Evolutionary conservation across 2,888 invertebrate genomes (phyloP), one percentile per base, ranked within the genome.

Genomic region (Erebia epiphron): DNA sequence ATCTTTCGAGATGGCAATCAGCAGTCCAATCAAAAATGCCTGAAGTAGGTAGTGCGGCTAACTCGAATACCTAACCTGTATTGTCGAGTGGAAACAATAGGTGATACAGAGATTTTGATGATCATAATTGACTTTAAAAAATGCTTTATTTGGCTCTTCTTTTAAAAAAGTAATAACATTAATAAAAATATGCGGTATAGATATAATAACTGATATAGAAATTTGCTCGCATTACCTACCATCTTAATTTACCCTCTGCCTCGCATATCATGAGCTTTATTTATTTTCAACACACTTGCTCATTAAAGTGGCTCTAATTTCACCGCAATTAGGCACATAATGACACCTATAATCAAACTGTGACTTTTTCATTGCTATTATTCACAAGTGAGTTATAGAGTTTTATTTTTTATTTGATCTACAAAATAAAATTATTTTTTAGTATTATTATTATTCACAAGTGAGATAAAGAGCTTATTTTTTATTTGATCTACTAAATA

Each of bases 101-200:
- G 81, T 76, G 80, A 86, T 89, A 83, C 81, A 84, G 80, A 84
- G 79, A 84, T 80, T 85, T 84, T 82, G 81, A 84, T 84, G 83
- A 75, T 80, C 76, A 77, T 81, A n/a, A 85, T 86, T 81, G 77
- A 82, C 84, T 82, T 82, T 83, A 81, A 67, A 67, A 69, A 68
- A 71, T 71, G 66, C 67, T 67, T 73, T 70, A 69, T 66, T 63
- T 67, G 56, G 49, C 18, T 60, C n/a, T 60, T 54, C 16, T 58
- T 52, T 13, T 2, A 9, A 13, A 46, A 56, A 16, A 62, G 13
- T 5, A 49, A 49, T 49, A 2, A 26, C 35, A 35, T 58, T 2
- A 13, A 13, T 46, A 46, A 46, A 1, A n/a, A 50, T 50, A 50
- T 50, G 10, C 18, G 18, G 18, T 10, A 10, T 18, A 54, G 16